A percentile compares a stretch with the other conserved stretches of the same genome.
phyloP scores from a whole-genome alignment of 23 tunicate species.

The Clavelina lepadiformis region DNA sequence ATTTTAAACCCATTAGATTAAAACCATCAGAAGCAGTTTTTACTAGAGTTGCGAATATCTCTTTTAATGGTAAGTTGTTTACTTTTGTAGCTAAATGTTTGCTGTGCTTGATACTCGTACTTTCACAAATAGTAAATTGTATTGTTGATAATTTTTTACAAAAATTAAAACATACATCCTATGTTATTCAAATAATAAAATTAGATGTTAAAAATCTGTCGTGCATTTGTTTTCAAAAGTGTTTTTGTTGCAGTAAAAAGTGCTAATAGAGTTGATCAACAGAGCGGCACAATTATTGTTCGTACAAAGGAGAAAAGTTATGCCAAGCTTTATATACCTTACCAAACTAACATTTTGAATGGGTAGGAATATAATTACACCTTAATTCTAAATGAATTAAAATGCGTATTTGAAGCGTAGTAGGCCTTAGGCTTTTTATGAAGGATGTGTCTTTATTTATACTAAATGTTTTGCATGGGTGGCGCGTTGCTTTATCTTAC shows the following conservation, averaged over 20 bases:
- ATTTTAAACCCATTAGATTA: conserved; percentile 54
- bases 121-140: too few relatives aligned
- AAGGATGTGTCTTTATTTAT: too few relatives aligned
- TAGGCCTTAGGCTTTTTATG: too few relatives aligned
- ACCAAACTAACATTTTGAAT: conserved; percentile 41
- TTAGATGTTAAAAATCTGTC: too few relatives aligned
- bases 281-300: conserved; percentile 58
- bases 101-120: too few relatives aligned
- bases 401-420: too few relatives aligned
- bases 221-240: not conserved
- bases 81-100: too few relatives aligned
- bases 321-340: conserved; percentile 47
- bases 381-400: not conserved
- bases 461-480: too few relatives aligned
- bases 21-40: conserved; percentile 40
- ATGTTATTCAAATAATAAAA: too few relatives aligned
- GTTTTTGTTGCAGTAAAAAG: conserved; percentile 20
- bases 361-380: conserved; percentile 40
- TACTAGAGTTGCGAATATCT: conserved; percentile 73
- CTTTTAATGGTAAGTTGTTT: conserved; percentile 70
- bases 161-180: too few relatives aligned
- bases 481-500: too few relatives aligned
- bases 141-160: too few relatives aligned
- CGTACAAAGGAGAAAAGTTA: conserved; percentile 72
- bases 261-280: conserved; percentile 37